These are phyloP conservation scores for Blomia tropicalis DNA, from an alignment of 2,888 invertebrate genomes.

Conservation along the genomic window DNA sequence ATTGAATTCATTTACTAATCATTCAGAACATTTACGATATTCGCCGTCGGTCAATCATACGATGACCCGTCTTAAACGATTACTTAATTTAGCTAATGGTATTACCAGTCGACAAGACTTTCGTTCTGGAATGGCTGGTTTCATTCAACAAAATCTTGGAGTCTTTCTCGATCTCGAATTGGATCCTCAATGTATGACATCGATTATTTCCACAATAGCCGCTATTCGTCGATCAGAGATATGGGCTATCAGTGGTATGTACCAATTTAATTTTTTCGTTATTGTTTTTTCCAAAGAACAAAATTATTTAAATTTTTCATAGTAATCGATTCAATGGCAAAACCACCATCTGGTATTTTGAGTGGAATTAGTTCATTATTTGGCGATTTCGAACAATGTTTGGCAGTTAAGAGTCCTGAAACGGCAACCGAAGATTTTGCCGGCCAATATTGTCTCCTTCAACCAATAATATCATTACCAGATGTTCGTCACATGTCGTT, in stretches of 20 bases:
- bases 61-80: neutral
- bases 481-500: neutral
- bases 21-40: neutral
- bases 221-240: neutral
- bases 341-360: conserved; percentile 11
- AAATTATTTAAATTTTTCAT: neutral
- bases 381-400: conserved; percentile 20
- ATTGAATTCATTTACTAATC: neutral
- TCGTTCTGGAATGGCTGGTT: neutral
- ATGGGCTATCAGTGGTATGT: conserved; percentile 23
- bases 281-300: neutral
- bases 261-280: too few species aligned
- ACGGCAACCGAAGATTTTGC: neutral
- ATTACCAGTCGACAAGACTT: neutral
- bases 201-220: neutral
- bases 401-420: conserved; percentile 1
- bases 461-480: conserved; percentile 12
- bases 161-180: conserved; percentile 6
- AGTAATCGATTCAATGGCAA: conserved; percentile 19
- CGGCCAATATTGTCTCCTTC: conserved; percentile 22
- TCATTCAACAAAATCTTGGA: neutral
- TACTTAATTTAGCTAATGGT: neutral
- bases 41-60: conserved; percentile 15
- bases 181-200: neutral
- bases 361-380: conserved; percentile 8